These are phyloP conservation scores for Burhinus bistriatus DNA, from an alignment of 2,113 vertebrate genomes.

Conservation along the genomic window DNA sequence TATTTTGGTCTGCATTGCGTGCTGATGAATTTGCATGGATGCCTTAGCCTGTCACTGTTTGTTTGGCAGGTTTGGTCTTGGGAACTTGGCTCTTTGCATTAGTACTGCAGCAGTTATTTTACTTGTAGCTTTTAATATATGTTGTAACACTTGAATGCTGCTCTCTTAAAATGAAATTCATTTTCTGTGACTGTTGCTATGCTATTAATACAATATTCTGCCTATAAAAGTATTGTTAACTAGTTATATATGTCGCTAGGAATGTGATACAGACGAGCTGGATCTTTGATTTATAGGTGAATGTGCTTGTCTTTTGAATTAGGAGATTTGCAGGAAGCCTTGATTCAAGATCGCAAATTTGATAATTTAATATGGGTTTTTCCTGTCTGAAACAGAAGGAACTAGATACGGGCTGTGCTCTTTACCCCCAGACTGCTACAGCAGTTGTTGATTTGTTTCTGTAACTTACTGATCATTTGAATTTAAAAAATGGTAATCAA, in stretches of 20 bases:
- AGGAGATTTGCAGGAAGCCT: not conserved
- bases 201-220: not conserved
- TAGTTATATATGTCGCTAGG: not conserved
- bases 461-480: not conserved
- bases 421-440: not conserved
- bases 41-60: not conserved
- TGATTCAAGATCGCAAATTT: not conserved
- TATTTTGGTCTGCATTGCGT: not conserved
- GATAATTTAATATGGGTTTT: not conserved
- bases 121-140: not conserved
- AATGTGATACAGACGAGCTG: not conserved
- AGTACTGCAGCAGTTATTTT: not conserved
- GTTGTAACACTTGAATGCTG: not conserved
- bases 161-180: not conserved
- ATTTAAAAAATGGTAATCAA: not conserved
- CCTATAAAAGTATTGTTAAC: not conserved
- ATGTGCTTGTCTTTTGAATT: not conserved
- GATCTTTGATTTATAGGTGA: not conserved
- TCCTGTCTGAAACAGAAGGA: not conserved
- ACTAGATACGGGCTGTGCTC: not conserved
- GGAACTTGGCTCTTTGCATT: not conserved
- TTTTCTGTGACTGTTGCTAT: not conserved
- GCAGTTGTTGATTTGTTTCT: not conserved
- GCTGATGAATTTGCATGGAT: not conserved
- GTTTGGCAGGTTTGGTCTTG: not conserved